Evolutionary conservation across 2,113 vertebrate species (phyloP), one percentile per base, ranked within the genome.

Genomic region (Polypterus bichir): DNA sequence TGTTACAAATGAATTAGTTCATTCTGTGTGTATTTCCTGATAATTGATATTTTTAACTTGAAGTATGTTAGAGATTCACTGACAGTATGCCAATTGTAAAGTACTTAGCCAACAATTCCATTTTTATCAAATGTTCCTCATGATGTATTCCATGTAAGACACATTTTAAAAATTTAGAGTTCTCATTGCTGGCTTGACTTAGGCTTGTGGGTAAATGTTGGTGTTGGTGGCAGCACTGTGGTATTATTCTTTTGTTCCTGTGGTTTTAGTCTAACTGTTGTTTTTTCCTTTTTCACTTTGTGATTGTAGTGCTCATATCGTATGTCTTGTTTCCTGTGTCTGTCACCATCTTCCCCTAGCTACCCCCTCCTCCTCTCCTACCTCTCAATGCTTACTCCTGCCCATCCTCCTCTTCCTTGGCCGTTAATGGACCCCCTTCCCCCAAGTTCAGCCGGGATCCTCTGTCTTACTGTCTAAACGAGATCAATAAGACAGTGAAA

Each of bases 401-500:
- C 27, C 27, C 27, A 27, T 27, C 27, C 27, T 27, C 27, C 27
- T 27, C 61, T 49, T 69, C 69, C 4, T 84, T 81, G 66, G 82
- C 85, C 62, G 77, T 83, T 87, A 92, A 92, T 10, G 88, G 89
- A 89, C 82, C 85, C 88, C 79, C 83, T 9, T 92, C 89, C 84
- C 90, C 90, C 71, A 89, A 89, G 83, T 90, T 90, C 78, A 85
- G 83, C 86, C 89, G 85, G 77, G 90, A 93, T 77, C 86, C 91
- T 68, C 79, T 93, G 83, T 89, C 89, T 77, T 91, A 92, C 89
- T 90, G 86, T 89, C 88, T 93, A 86, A 92, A 89, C 73, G 91
- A 93, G 86, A 90, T 93, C 87, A 93, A 91, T 93, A 93, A 90
- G 87, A 91, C 89, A 73, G 91, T 93, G 86, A 93, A 93, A 90